Evolutionary conservation across 2,888 invertebrate species (phyloP), one percentile per base, ranked within the genome.

Genomic region (Lysandra coridon): DNA sequence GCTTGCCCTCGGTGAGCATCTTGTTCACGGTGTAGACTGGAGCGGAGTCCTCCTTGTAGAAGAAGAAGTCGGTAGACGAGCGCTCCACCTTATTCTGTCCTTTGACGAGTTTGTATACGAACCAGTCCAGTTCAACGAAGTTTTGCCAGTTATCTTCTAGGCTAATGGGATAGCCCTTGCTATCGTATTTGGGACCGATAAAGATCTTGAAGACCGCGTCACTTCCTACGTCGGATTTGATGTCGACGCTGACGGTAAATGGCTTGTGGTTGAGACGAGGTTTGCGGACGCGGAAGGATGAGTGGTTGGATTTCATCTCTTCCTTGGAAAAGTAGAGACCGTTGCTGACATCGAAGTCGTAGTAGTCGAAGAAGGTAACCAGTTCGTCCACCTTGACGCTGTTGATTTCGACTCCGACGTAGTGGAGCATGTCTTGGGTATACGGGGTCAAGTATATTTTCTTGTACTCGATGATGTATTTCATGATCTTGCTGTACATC

Each of bases 191-290:
- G 10, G 97, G 97, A 82, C 96, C 97, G 64, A 97, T 85, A 95
- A 96, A 97, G 40, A 96, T 89, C 83, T 96, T 96, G 80, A 97
- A 88, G n/a, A 95, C 92, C 2, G 95, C 96, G 81, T 96, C 95
- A 73, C 90, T 90, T 10, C 93, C 90, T 82, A 95, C 94, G 78
- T 96, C 95, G 79, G 96, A 95, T 79, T 95, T 94, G 30, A 97
- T 89, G 73, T 95, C 91, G 83, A 97, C 88, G 80, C 93, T 95
- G 82, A 96, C 94, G 80, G 91, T 93, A 94, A 97, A 97, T 2
- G 95, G 95, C 81, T 96, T 95, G 91, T 97, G 96, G 90, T 96
- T 96, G 57, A 97, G 91, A 83, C 97, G 96, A 83, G 95, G 94
- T 87, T 97, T 97, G 78, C 96, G 96, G 12, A 96, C 95, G 83